Evolutionary conservation across 2,797 vertebrate species (phyloP).

Genomic region (Notamacropus eugenii): DNA sequence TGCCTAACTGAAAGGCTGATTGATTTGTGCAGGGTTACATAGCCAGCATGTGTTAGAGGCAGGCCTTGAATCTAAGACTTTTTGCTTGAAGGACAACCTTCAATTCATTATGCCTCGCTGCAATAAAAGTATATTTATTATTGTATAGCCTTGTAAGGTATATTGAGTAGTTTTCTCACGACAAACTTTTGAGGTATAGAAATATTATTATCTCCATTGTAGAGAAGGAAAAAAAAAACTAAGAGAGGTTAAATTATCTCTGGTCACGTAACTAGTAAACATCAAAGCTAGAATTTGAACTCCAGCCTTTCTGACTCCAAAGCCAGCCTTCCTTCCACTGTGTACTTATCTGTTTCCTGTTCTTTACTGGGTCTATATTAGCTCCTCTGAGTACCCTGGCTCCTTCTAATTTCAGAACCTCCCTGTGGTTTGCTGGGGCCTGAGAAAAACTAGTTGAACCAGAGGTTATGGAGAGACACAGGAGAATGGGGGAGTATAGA

Average conservation of each 20-base stretch:
- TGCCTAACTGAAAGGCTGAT: not conserved
- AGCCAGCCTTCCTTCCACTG: not conserved
- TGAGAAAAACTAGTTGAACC: not conserved
- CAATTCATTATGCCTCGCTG: not conserved
- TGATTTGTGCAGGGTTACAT: not conserved
- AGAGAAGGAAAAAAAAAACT: not conserved
- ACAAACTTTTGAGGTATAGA: not conserved
- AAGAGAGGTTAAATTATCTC: not conserved
- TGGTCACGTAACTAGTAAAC: not conserved
- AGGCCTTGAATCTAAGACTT: not conserved
- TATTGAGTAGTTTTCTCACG: not conserved
- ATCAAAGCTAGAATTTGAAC: slow-evolving; percentile 4
- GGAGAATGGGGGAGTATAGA: not conserved
- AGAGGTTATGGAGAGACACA: not conserved
- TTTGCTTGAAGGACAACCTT: not conserved
- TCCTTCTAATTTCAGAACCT: not conserved
- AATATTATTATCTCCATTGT: not conserved
- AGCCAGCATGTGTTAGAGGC: not conserved
- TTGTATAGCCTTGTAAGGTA: not conserved
- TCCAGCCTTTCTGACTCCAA: not conserved
- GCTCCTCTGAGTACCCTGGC: not conserved
- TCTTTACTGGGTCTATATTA: not conserved
- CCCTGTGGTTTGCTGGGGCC: not conserved
- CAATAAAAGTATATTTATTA: not conserved
- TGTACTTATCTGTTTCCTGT: not conserved